A percentile compares a stretch with the other conserved stretches of the same genome.
Evolutionary conservation across 2,797 vertebrate genomes (phyloP).

Genomic region (Bovichtus variegatus): DNA sequence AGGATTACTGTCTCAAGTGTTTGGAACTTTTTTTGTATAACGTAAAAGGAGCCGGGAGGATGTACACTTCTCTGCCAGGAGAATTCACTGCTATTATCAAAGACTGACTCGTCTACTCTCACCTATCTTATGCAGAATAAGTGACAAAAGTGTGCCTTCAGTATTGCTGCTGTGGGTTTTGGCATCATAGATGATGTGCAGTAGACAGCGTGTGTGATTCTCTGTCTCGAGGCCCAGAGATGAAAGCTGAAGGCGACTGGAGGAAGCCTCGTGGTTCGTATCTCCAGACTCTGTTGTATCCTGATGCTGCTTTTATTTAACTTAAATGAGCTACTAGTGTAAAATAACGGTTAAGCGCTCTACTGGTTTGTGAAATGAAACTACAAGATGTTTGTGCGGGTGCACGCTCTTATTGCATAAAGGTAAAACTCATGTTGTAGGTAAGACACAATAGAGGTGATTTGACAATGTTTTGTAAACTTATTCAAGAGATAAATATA

Average conservation of each 20-base stretch:
- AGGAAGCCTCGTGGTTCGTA: neutral
- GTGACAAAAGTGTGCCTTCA: neutral
- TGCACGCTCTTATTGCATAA: neutral
- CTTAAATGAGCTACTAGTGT: neutral
- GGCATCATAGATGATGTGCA: neutral
- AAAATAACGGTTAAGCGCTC: neutral
- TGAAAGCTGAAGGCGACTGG: neutral
- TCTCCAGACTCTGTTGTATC: neutral
- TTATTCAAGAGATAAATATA: neutral
- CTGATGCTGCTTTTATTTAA: slow-evolving; percentile 3
- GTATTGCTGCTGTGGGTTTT: neutral
- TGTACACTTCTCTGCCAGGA: neutral
- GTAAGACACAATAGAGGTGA: neutral
- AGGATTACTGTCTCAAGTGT: neutral
- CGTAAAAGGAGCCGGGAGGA: neutral
- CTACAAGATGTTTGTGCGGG: neutral
- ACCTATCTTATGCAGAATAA: neutral
- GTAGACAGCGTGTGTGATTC: neutral
- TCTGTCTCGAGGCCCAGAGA: neutral
- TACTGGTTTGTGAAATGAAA: no score
- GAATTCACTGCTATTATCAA: neutral
- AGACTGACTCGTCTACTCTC: neutral
- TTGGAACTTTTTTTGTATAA: neutral
- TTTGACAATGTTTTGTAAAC: neutral
- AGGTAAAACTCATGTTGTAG: neutral